A percentile compares a stretch with the other conserved stretches of the same genome.
Conservation (phyloP, 2,113 vertebrate genomes). For the Isichthys henryi region DNA sequence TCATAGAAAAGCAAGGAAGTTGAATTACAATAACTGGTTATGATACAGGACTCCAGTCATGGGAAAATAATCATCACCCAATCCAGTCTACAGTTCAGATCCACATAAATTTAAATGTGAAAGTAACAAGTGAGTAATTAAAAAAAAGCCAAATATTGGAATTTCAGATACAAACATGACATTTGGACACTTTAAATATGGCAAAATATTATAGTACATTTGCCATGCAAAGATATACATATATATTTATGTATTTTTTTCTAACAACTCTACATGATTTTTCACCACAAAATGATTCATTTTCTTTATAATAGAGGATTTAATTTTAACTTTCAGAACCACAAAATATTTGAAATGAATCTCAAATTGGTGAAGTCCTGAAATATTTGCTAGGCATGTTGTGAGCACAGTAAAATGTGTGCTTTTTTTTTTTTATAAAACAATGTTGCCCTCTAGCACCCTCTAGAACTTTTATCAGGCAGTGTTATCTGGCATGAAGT, state of each 20-base stretch:
- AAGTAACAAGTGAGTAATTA: not conserved
- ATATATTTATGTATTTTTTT: not conserved
- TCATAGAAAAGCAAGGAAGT: slow-evolving; percentile 30
- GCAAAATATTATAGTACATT: slow-evolving; percentile 31
- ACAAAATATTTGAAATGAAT: slow-evolving; percentile 39
- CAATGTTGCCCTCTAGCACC: not conserved
- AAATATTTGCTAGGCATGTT: slow-evolving; percentile 8
- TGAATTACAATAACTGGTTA: not conserved
- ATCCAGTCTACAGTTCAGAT: not conserved
- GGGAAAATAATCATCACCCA: not conserved
- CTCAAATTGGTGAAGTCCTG: slow-evolving; percentile 30
- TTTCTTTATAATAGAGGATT: slow-evolving; percentile 39
- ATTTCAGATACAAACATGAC: not conserved
- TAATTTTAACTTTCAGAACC: slow-evolving; percentile 28
- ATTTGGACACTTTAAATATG: not conserved
- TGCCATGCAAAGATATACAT: slow-evolving; percentile 6
- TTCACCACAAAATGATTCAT: slow-evolving; percentile 29
- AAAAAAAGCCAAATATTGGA: not conserved
- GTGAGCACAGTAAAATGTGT: slow-evolving; percentile 13
- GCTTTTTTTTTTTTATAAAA: not conserved
- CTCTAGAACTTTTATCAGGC: slow-evolving; percentile 22
- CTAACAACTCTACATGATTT: not conserved
- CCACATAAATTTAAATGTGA: not conserved
- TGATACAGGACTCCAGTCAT: not conserved
- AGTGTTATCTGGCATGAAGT: slow-evolving; percentile 27